Base-by-base conservation (phyloP, 2,797 vertebrate genomes). In the Sorex maritimensis region DNA sequence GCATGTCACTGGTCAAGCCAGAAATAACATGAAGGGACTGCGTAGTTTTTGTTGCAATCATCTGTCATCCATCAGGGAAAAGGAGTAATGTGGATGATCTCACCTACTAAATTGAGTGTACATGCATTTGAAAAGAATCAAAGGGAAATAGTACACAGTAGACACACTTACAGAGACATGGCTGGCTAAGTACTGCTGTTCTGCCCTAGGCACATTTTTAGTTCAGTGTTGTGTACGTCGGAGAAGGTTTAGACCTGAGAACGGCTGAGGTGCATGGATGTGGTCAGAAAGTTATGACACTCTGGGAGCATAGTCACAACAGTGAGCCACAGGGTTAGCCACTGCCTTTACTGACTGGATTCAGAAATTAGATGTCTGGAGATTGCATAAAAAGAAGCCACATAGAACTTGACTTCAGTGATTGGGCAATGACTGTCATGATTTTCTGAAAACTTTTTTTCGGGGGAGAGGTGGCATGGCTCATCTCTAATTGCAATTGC, bases 41-140 rank as follows among this genome's bases (percentile, higher is more conserved):
- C 21, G 75, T 6, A 7, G 71, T 67, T 92, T 88, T 94, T 73
- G 63, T 90, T 86, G 65, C 34, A n/a, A 41, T 65, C 38, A 49
- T 81, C 86, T 78, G 23, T 91, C 81, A 91, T 88, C 69, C 46
- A 63, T 73, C 41, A 69, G 49, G 55, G 77, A 83, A 80, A 81
- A 49, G 49, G 49, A 91, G n/a, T 87, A 88, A 83, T 58, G 84
- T 79, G 58, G 85, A 63, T 90, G 92, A 89, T 79, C 58, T 96
- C 72, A 67, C 82, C 58, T 88, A 67, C 73, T 82, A 91, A 94
- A 73, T 52, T 19, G 68, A 72, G 26, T n/a, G 19, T 19, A 30
- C 28, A 46, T 30, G 38, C 61, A 61, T 95, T 72, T 93, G 74
- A 74, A 88, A 86, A 52, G 84, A 83, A 73, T 65, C 86, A 71